A percentile compares a stretch with the other conserved stretches of the same genome.
Conservation (phyloP, 2,797 vertebrate species). For the Varecia variegata region DNA sequence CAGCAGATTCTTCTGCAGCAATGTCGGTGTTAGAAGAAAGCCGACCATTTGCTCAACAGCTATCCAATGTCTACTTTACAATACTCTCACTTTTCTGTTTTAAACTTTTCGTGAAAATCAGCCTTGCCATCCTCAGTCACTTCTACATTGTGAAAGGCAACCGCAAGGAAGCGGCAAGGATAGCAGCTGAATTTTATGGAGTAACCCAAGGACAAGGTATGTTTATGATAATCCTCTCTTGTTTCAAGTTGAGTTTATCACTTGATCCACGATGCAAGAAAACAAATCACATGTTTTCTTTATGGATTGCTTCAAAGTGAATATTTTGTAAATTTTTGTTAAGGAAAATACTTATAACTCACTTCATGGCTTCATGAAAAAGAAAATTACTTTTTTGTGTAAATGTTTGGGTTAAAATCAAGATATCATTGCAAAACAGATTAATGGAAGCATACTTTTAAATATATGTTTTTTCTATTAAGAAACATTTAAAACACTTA, state of each 20-base stretch:
- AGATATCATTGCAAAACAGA: neutral
- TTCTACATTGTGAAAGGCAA: slow-evolving; percentile 98
- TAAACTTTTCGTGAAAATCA: slow-evolving; percentile 98
- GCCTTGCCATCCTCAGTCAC: slow-evolving; percentile 95
- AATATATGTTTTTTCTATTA: neutral
- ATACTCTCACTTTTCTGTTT: slow-evolving; percentile 98
- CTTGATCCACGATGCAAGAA: neutral
- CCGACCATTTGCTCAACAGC: slow-evolving; percentile 92
- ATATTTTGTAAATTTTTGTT: neutral
- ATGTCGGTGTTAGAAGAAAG: slow-evolving; percentile 93
- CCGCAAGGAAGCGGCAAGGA: slow-evolving; percentile 95
- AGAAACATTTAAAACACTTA: neutral
- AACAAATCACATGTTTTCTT: neutral
- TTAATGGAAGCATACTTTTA: neutral
- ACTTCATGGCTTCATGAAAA: neutral
- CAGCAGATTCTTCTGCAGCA: slow-evolving; percentile 82
- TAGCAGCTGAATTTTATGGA: slow-evolving; percentile 96
- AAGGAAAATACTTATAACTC: neutral
- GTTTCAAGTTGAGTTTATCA: neutral
- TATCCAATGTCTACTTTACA: slow-evolving; percentile 97
- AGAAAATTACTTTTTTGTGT: neutral
- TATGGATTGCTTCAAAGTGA: neutral
- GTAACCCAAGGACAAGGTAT: slow-evolving; percentile 93
- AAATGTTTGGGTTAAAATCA: neutral
- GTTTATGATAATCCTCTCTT: slow-evolving; percentile 68